Conservation (phyloP, 2,797 vertebrate genomes). For the Monodelphis domestica region DNA sequence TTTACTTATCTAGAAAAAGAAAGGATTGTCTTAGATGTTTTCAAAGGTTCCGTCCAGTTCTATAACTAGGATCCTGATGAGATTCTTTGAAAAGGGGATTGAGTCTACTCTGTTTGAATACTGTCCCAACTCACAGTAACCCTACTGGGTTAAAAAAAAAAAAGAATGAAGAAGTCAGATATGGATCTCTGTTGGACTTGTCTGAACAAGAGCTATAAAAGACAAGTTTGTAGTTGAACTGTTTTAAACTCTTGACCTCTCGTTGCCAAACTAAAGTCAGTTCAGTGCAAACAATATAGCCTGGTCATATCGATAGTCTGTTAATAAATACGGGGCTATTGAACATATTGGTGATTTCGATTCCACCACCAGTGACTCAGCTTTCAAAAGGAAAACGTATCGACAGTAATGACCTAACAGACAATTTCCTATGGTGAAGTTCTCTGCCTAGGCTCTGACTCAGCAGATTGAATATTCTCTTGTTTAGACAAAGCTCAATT, state of each 20-base stretch:
- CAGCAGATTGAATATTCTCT: background rate
- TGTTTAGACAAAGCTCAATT: background rate
- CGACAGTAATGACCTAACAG: background rate
- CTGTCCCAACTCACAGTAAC: background rate
- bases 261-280: background rate
- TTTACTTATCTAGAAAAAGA: background rate
- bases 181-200: no score
- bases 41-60: background rate
- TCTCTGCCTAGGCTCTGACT: background rate
- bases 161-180: background rate
- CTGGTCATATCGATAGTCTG: background rate
- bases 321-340: background rate
- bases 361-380: background rate
- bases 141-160: background rate
- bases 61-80: background rate
- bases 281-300: background rate
- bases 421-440: constrained; percentile 23
- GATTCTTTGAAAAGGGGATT: background rate
- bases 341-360: background rate
- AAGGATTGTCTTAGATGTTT: background rate
- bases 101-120: background rate
- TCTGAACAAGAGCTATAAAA: background rate
- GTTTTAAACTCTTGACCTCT: background rate
- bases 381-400: background rate
- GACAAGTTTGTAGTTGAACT: background rate